Evolutionary conservation across 2,797 vertebrate species (phyloP), one percentile per base, ranked within the genome.

Genomic region (Cephalopachus bancanus): DNA sequence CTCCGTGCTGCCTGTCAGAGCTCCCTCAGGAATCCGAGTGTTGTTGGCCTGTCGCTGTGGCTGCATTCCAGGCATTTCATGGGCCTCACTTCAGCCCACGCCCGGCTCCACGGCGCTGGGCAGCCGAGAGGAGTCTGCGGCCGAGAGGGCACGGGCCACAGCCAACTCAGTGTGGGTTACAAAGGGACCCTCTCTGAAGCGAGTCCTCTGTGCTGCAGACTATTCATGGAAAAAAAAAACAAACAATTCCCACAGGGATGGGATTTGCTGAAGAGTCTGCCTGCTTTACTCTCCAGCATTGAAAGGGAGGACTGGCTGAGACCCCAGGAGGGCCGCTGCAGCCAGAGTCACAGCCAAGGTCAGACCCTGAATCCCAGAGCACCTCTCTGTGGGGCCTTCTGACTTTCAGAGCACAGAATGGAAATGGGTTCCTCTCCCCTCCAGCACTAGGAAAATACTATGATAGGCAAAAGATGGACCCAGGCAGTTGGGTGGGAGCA

Each of bases 1-100:
- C 60, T 30, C 10, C n/a, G 26, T 2, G 90, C n/a, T 8, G 71
- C 72, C 14, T 24, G 83, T 53, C 75, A 72, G 15, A 51, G 19
- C 95, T 76, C 76, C 76, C 1, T 0, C n/a, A 84, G 85, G 64
- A 71, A 20, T 55, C 87, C 7, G 37, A 19, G 10, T 0, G 7
- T 16, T 24, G 15, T 37, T 37, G 37, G 44, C 14, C 53, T 37
- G 83, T 88, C 76, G 3, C 86, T 20, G 75, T 17, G 44, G 12
- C 49, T 1, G 2, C 97, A 98, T 98, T 97, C 98, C 97, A 60
- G 92, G 53, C 97, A 96, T 96, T 78, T 74, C 85, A 57, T 4
- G 17, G 1, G 92, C 74, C 92, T 72, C 65, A 72, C 28, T 93
- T 33, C 91, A 33, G 97, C 97, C 98, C 95, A 96, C 95, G 33